phyloP scores from a whole-genome alignment of 2,113 vertebrate genomes.

The Ptilonorhynchus violaceus region DNA sequence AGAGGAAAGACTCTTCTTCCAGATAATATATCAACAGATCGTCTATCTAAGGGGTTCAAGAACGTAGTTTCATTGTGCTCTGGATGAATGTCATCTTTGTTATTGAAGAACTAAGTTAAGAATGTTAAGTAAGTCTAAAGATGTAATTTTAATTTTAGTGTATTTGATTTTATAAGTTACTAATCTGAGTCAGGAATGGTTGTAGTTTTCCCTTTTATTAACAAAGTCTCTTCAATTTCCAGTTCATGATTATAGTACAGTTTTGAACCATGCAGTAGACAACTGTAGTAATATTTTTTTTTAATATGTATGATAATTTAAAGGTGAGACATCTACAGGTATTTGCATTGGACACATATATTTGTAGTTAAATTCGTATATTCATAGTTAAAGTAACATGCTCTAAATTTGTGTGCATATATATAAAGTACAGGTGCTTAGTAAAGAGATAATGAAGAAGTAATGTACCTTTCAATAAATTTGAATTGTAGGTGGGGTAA shows the following conservation, averaged over 20 bases:
- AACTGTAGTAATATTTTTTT: neutral
- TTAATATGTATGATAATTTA: neutral
- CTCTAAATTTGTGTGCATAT: neutral
- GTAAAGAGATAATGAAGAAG: neutral
- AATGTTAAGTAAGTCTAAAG: neutral
- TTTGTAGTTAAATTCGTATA: neutral
- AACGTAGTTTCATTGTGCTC: neutral
- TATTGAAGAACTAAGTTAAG: neutral
- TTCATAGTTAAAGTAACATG: fast-evolving
- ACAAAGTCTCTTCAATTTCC: neutral
- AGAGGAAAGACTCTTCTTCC: neutral
- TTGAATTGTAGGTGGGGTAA: neutral
- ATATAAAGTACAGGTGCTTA: neutral
- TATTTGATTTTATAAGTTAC: neutral
- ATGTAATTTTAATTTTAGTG: neutral
- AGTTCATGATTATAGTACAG: neutral
- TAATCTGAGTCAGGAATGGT: neutral
- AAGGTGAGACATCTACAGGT: neutral
- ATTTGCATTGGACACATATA: neutral
- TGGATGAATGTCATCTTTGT: neutral
- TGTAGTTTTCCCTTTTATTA: neutral
- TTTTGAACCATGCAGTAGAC: neutral
- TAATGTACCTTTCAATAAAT: neutral
- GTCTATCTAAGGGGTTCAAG: neutral
- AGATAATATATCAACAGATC: neutral